Evolutionary conservation across 2,888 invertebrate species (phyloP), one percentile per base, ranked within the genome.

Genomic region (Drosophila borealis): DNA sequence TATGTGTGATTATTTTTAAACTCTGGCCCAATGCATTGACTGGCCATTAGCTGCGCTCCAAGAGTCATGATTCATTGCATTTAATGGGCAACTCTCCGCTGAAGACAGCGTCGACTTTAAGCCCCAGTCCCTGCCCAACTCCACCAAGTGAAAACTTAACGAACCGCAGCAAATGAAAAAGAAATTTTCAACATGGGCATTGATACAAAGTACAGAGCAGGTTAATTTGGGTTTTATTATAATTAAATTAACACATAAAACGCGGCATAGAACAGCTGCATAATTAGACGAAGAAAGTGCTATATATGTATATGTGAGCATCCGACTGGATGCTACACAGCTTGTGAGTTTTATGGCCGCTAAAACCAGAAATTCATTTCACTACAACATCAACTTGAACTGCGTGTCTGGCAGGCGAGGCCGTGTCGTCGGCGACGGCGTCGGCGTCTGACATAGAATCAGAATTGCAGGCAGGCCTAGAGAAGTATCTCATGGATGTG

Each of bases 211-310:
- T 78, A 68, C 60, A 50, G 57, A 63, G 67, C 67, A 45, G 60
- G 81, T 84, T 84, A 87, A 87, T 89, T 84, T 77, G 70, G 74
- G 70, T 74, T 85, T 88, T 85, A 89, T 88, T 85, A 50, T 86
- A 89, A 88, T 86, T 86, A 69, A 86, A 86, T 86, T 88, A 86
- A 86, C 75, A 80, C 86, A 88, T 77, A 72, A 74, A 81, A 74
- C 57, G 62, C 46, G 60, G 55, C 51, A 45, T 50, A 81, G 80
- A 81, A 81, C 77, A 84, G 77, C 74, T 60, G 86, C 88, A 85
- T 85, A 89, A 89, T 85, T 89, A 89, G 85, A 65, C 60, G 63
- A 85, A 85, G 89, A 89, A 88, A 89, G 86, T 89, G 76, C 69
- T 64, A 44, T 34, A 41, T 29, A 74, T 14, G 19, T 17, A 17